Base-by-base conservation (phyloP, 2,113 vertebrate species). In the Parus major region DNA sequence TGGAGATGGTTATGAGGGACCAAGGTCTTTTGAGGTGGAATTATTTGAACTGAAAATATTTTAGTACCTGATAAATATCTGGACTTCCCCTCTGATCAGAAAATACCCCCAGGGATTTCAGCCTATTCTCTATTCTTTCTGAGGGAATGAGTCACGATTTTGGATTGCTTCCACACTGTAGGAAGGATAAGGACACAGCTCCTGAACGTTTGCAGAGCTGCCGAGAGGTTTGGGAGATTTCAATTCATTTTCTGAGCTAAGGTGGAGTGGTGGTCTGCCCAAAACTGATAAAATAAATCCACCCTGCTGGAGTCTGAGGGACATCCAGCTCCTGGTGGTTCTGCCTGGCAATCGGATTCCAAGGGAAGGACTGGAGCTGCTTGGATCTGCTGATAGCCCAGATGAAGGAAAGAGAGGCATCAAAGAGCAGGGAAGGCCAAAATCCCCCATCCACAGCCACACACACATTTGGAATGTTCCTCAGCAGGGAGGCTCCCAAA, bases 391-490 rank as follows among this genome's bases (percentile, higher is more conserved):
- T 82, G 93, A 85, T 82, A 60, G 80, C n/a, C 52, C 75, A 77
- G 73, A 73, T n/a, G 47, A 35, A 77, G 93, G 90, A 71, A 69
- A 71, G 80, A 70, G 76, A 90, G 63, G 89, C 12, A 5, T 87
- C 89, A 82, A 93, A 55, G 82, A 90, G 79, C 78, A 80, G 79
- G 90, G 77, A 93, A 77, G 59, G 68, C 72, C 89, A 96, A 92
- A 92, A 88, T 92, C 80, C 90, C 82, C 73, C 84, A 44, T 82
- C 46, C 78, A 69, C 78, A 91, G 90, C 92, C 93, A 92, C 95
- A 95, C 88, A 95, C 82, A 94, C 65, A 82, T 88, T 85, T 91
- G 89, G 95, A 95, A 94, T 92, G 90, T 14, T 47, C 61, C 92
- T 73, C 95, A 44, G 91, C 69, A 69, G 95, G 95, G 87, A 94